These are phyloP conservation scores for Cranoglanis bouderius DNA, from an alignment of 2,113 vertebrate species.

Conservation along the genomic window DNA sequence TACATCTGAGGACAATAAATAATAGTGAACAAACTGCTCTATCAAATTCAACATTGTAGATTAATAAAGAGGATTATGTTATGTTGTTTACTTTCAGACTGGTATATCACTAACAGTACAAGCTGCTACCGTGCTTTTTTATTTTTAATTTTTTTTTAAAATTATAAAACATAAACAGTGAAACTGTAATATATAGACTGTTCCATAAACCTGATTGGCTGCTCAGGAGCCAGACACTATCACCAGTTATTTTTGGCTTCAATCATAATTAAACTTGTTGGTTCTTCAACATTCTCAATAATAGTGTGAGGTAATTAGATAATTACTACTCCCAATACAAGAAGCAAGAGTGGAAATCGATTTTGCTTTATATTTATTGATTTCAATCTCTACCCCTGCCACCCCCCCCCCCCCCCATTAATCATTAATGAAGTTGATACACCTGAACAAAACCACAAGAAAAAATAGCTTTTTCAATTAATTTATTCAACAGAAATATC, in stretches of 20 bases:
- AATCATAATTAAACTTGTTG: background rate
- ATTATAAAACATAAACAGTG: background rate
- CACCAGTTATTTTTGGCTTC: background rate
- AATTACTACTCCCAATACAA: background rate
- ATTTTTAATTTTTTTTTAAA: background rate
- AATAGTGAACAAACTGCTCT: background rate
- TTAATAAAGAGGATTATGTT: background rate
- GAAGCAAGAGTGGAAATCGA: constrained; percentile 5
- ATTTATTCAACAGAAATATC: too few species aligned
- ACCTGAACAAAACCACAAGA: too few species aligned
- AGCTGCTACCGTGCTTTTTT: background rate
- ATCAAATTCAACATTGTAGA: background rate
- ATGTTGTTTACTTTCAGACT: background rate
- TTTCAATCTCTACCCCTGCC: too few species aligned
- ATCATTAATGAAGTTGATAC: too few species aligned
- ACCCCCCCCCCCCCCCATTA: too few species aligned
- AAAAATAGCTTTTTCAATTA: too few species aligned
- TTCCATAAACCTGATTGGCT: background rate
- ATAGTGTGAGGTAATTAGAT: background rate
- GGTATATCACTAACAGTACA: background rate
- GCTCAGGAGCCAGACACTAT: background rate
- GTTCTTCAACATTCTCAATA: background rate
- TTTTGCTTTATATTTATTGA: background rate
- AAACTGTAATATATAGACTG: background rate
- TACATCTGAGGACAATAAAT: background rate